These are phyloP conservation scores for Apamea anceps DNA, from an alignment of 2,888 invertebrate genomes.

Conservation along the genomic window DNA sequence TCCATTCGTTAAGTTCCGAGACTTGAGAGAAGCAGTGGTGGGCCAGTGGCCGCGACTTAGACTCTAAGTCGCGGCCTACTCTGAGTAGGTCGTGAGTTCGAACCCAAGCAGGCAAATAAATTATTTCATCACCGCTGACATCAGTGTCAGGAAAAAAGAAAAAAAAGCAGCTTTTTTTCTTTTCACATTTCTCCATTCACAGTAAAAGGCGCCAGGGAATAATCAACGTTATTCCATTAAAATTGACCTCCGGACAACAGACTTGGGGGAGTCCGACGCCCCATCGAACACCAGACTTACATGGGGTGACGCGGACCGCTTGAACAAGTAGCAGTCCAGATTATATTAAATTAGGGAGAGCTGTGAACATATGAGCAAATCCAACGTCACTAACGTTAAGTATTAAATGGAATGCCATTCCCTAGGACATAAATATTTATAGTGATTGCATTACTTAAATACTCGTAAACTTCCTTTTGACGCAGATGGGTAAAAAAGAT, in stretches of 20 bases:
- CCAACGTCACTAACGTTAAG: not conserved
- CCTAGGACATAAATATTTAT: not conserved
- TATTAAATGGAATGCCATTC: not conserved
- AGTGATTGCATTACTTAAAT: not conserved
- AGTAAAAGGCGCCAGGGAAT: not conserved
- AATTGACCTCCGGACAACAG: not conserved
- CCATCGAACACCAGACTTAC: not conserved
- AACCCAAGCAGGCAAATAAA: too few species aligned
- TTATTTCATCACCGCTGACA: too few species aligned
- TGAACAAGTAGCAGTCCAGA: not conserved
- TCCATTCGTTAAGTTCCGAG: not conserved
- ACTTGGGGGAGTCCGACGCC: too few species aligned
- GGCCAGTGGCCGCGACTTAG: too few species aligned
- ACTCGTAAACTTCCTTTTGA: not conserved
- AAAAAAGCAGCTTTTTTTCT: not conserved
- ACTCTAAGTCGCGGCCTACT: too few species aligned
- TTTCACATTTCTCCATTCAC: not conserved
- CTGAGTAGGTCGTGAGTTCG: too few species aligned
- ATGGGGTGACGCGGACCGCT: not conserved
- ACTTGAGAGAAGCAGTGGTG: too few species aligned
- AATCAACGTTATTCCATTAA: not conserved
- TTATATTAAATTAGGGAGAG: not conserved
- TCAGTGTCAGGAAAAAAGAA: too few species aligned
- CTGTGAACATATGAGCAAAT: too few species aligned
- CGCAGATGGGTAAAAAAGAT: not conserved